Conservation (phyloP, 2,113 vertebrate species). For the Arvicanthis niloticus region DNA sequence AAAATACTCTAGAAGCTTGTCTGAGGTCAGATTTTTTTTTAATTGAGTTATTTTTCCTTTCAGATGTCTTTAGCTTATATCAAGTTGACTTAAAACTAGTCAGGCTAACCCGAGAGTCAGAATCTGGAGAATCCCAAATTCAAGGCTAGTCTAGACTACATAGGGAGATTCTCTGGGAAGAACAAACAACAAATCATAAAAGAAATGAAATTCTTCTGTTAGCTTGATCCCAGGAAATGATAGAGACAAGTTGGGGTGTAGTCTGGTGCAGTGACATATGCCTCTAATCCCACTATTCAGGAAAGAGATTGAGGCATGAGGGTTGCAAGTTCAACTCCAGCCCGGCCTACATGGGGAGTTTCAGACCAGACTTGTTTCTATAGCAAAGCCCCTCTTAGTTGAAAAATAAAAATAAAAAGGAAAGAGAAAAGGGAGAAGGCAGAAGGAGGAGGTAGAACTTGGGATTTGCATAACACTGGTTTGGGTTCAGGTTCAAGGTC, state of each 20-base stretch:
- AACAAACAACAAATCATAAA: not conserved
- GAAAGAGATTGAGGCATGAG: not conserved
- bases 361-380: not conserved
- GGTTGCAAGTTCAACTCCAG: not conserved
- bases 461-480: not conserved
- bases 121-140: not conserved
- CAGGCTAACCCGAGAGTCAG: not conserved
- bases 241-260: not conserved
- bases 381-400: not conserved
- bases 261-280: not conserved
- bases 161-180: not conserved
- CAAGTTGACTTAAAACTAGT: not conserved
- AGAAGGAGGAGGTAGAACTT: not conserved
- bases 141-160: not conserved
- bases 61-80: not conserved
- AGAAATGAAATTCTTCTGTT: not conserved
- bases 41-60: not conserved
- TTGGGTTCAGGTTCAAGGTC: not conserved
- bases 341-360: not conserved
- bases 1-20: not conserved
- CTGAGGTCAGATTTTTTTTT: not conserved
- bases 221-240: not conserved
- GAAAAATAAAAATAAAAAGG: not conserved
- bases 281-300: not conserved
- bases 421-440: not conserved